Evolutionary conservation across 2,888 invertebrate genomes (phyloP).

Genomic region (Cybosia mesomella): DNA sequence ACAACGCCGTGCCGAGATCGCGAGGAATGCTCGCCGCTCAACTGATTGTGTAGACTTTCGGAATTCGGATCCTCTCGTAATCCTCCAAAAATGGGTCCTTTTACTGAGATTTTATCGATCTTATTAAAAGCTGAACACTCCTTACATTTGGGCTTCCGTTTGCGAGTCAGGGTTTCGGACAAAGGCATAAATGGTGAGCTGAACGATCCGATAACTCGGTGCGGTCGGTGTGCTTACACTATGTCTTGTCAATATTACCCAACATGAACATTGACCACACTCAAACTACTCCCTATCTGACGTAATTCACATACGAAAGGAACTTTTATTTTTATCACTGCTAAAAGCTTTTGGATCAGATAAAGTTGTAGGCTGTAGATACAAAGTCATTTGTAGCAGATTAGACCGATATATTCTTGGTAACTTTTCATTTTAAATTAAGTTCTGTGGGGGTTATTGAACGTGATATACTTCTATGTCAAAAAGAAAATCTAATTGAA

Average conservation of each 20-base stretch:
- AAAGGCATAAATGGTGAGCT: constrained; percentile 58
- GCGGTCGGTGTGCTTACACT: constrained; percentile 35
- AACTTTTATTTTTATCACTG: constrained; percentile 2
- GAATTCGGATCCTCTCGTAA: constrained; percentile 50
- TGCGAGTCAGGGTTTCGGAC: constrained; percentile 57
- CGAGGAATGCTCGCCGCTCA: constrained; percentile 35
- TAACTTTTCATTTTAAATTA: not conserved
- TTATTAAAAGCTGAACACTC: constrained; percentile 33
- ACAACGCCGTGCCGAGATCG: constrained; percentile 26
- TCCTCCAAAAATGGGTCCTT: constrained; percentile 46
- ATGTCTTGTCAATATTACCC: constrained; percentile 22
- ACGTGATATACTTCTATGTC: not conserved
- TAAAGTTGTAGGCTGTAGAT: not conserved
- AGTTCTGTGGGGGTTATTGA: not conserved
- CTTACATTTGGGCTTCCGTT: constrained; percentile 50
- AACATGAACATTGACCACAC: constrained; percentile 39
- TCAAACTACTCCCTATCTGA: constrained; percentile 38
- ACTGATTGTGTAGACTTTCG: constrained; percentile 48
- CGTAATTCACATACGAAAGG: constrained; percentile 23
- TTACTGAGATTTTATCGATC: constrained; percentile 56
- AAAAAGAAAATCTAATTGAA: not conserved
- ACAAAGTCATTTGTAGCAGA: not conserved
- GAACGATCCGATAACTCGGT: constrained; percentile 61
- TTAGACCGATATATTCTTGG: not conserved
- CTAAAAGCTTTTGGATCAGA: not conserved